Base-by-base conservation (phyloP, 2,113 vertebrate genomes). In the Pelusios castaneus region DNA sequence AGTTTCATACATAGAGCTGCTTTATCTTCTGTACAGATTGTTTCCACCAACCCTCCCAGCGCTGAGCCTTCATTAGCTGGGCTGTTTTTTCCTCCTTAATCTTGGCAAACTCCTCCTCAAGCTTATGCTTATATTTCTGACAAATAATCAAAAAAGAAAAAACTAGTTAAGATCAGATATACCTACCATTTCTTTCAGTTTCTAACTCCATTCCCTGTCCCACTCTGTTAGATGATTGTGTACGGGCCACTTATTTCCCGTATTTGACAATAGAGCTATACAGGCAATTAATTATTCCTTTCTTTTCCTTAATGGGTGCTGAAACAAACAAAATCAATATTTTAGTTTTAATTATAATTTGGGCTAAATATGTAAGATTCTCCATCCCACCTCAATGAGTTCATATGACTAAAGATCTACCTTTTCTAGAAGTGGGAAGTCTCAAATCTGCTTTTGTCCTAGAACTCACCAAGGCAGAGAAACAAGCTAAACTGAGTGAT, bases 31-130 rank as follows among this genome's bases (percentile, higher is more conserved):
- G 83, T 43, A 98, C 4, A 0, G 97, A 97, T 8, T 55, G 81
- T 38, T 88, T 78, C 98, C 97, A 98, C 97, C 97, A 97, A 0
- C 88, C 78, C 31, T 73, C 79, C 98, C 97, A 98, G 10, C 12
- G 89, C 52, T 94, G 94, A 38, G 82, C 10, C 14, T 77, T 43
- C 73, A 73, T 63, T 16, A 97, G 91, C 49, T 95, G 94, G 82
- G 94, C 86, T 13, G 70, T 11, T 10, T 60, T 95, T 83, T 97
- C 97, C 56, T 92, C 84, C 60, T 91, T 54, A 45, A 95, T 96
- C 75, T 82, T 86, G 67, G 87, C 47, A 89, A 97, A 86, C 14
- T 93, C 75, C 86, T 81, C 47, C 38, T 97, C 90, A 5, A 97
- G 56, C 11, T 87, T 60, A 21, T 93, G 27, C 58, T 80, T 94